Conservation (phyloP, 2,797 vertebrate genomes). For the Sylvilagus floridanus region DNA sequence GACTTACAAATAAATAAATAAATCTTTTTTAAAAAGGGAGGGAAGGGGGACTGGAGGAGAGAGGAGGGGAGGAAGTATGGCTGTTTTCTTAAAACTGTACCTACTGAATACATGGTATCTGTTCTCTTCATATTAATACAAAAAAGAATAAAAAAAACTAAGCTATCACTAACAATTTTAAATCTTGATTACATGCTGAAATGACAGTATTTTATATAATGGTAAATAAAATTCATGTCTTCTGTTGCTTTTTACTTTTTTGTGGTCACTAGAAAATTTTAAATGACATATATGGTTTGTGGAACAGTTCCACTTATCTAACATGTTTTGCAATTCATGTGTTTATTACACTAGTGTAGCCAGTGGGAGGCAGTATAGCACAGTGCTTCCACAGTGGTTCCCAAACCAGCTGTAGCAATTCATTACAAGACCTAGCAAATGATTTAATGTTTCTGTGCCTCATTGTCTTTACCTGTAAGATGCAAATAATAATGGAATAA, state of each 20-base stretch:
- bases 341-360: neutral
- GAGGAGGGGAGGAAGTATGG: too few species aligned
- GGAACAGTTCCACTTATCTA: neutral
- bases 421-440: conserved; percentile 12
- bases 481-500: conserved; percentile 7
- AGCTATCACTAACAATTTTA: conserved; percentile 11
- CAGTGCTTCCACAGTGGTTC: conserved; percentile 51
- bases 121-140: too few species aligned
- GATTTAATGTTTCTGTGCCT: neutral
- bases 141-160: neutral
- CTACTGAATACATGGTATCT: too few species aligned
- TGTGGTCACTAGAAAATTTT: neutral
- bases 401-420: neutral
- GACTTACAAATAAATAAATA: too few species aligned
- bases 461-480: neutral
- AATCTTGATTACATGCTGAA: conserved; percentile 12
- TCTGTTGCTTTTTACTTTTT: neutral
- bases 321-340: neutral
- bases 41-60: too few species aligned
- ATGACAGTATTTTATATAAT: neutral
- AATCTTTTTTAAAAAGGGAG: too few species aligned
- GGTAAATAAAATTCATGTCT: conserved; percentile 29
- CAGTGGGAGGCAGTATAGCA: conserved; percentile 80
- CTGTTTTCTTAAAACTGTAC: too few species aligned
- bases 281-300: neutral